Conservation (phyloP, 2,113 vertebrate genomes). For the Onychorhynchus coronatus region DNA sequence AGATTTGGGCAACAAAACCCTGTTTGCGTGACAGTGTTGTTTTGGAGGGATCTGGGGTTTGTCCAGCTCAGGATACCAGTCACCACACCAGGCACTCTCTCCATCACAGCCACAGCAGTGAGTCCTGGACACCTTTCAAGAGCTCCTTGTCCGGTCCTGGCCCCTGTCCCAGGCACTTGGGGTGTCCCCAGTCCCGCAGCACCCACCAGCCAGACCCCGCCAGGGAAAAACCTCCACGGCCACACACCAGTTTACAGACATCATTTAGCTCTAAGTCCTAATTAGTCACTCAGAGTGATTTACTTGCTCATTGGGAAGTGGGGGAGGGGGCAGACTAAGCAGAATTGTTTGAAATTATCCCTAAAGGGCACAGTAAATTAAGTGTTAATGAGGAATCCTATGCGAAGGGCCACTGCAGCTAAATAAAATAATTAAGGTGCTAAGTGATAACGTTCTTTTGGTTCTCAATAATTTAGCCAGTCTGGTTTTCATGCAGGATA, state of each 20-base stretch:
- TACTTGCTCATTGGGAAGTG: constrained; percentile 42
- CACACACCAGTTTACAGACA: background rate
- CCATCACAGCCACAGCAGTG: background rate
- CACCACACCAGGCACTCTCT: background rate
- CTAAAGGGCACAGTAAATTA: constrained; percentile 69
- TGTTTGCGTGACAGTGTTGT: rapidly evolving
- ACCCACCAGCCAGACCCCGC: background rate
- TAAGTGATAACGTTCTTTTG: constrained; percentile 55
- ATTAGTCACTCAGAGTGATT: constrained; percentile 65
- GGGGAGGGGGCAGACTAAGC: background rate
- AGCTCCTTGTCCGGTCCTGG: background rate
- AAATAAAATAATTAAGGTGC: constrained; percentile 71
- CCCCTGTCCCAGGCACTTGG: background rate
- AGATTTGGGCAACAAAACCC: background rate
- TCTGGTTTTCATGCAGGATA: constrained; percentile 35
- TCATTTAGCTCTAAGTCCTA: constrained; percentile 57
- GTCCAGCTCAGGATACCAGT: background rate
- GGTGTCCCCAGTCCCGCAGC: background rate
- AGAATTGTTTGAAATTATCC: constrained; percentile 68
- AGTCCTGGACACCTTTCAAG: background rate
- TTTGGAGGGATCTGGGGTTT: background rate
- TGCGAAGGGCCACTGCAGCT: constrained; percentile 51
- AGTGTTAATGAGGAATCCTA: constrained; percentile 68
- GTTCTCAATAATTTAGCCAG: constrained; percentile 39
- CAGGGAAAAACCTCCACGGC: background rate